Conservation (phyloP, 2,888 invertebrate species). For the Eristalinus aeneus region DNA sequence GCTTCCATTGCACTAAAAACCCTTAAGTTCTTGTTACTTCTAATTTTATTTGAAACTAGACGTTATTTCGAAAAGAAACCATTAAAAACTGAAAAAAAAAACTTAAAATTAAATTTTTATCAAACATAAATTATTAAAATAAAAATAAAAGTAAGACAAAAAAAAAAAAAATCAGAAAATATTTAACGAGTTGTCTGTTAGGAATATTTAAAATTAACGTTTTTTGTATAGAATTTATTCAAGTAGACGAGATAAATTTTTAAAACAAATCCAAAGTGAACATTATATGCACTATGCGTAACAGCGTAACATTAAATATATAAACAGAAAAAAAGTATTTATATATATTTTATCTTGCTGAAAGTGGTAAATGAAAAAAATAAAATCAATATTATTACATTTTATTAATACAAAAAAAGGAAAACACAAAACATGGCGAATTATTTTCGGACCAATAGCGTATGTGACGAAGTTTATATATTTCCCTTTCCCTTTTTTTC, state of each 20-base stretch:
- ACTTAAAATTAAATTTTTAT: slow-evolving; percentile 58
- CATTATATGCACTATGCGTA: slow-evolving; percentile 44
- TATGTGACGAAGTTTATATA: slow-evolving; percentile 58
- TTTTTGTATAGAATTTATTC: slow-evolving; percentile 70
- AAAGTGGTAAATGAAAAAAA: slow-evolving; percentile 38
- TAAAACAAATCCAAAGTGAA: slow-evolving; percentile 26
- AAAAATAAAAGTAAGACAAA: slow-evolving; percentile 7
- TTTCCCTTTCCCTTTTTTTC: neutral
- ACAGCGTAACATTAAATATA: neutral
- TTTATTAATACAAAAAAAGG: slow-evolving; percentile 9
- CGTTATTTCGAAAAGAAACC: slow-evolving; percentile 21
- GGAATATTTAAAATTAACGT: slow-evolving; percentile 65
- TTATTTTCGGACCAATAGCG: slow-evolving; percentile 70
- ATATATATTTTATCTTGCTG: slow-evolving; percentile 45
- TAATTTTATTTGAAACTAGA: slow-evolving; percentile 23
- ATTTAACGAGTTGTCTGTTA: slow-evolving; percentile 63
- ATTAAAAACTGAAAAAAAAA: slow-evolving; percentile 36
- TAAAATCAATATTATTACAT: neutral
- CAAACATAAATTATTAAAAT: slow-evolving; percentile 31
- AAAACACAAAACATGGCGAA: slow-evolving; percentile 50
- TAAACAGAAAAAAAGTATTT: slow-evolving; percentile 10
- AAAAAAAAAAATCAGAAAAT: slow-evolving; percentile 6
- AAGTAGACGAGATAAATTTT: slow-evolving; percentile 61
- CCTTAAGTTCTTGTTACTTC: slow-evolving; percentile 30
- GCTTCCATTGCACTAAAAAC: slow-evolving; percentile 63